These are phyloP conservation scores for Lutjanus argentimaculatus DNA, from an alignment of 2,797 vertebrate species.

Conservation along the genomic window DNA sequence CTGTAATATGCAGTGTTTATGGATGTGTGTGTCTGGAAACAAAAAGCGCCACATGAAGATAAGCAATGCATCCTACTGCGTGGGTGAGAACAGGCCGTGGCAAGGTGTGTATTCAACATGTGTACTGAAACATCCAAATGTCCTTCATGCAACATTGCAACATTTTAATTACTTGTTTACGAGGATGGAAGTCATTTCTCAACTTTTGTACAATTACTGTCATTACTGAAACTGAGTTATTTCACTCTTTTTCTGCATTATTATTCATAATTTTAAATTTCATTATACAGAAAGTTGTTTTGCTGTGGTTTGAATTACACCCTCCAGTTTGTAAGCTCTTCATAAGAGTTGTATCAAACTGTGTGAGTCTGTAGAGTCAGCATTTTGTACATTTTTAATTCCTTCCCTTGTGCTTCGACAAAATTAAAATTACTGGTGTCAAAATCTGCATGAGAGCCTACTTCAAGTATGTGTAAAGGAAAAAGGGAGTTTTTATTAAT, in stretches of 20 bases:
- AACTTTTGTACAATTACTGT: background rate
- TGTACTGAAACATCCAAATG: background rate
- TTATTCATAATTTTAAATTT: background rate
- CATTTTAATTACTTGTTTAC: background rate
- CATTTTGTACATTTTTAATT: too few relatives aligned
- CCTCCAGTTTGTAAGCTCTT: too few relatives aligned
- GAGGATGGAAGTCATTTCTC: background rate
- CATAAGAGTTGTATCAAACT: too few relatives aligned
- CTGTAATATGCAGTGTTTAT: constrained; percentile 18
- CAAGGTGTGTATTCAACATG: background rate
- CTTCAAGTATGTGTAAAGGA: too few relatives aligned
- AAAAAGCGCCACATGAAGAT: constrained; percentile 2
- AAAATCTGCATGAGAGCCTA: too few relatives aligned
- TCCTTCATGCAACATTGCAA: background rate
- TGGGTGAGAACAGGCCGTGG: background rate
- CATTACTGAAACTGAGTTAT: background rate
- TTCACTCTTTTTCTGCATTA: background rate
- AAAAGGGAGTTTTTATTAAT: too few relatives aligned
- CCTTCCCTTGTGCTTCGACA: too few relatives aligned
- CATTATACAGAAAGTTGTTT: background rate
- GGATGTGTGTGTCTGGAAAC: background rate
- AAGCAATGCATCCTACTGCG: background rate
- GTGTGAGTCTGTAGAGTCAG: too few relatives aligned
- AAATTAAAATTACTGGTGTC: too few relatives aligned
- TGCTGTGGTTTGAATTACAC: background rate